phyloP scores from a whole-genome alignment of 2,888 invertebrate species.

The Stegana nigrithorax region DNA sequence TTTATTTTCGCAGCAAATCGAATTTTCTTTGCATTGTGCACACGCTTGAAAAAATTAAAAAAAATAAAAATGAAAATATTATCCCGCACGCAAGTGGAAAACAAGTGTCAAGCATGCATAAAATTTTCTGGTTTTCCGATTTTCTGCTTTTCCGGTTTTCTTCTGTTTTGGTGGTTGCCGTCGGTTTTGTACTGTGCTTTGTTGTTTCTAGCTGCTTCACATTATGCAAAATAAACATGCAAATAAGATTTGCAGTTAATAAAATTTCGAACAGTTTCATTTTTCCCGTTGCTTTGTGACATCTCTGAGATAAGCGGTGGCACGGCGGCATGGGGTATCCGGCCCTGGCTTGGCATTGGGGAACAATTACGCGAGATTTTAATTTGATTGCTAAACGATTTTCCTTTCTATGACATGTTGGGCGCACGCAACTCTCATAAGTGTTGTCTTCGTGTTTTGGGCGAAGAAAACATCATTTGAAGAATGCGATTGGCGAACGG shows the following conservation, averaged over 20 bases:
- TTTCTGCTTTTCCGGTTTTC: constrained; percentile 1
- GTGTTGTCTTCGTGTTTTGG: no score
- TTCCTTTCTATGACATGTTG: no score
- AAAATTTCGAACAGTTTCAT: constrained; percentile 54
- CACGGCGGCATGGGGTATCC: background rate
- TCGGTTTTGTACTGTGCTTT: constrained; percentile 3
- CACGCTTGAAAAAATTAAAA: background rate
- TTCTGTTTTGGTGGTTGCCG: constrained; percentile 33
- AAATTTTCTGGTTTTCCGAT: no score
- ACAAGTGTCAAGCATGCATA: no score
- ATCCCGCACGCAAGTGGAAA: no score
- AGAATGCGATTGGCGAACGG: no score
- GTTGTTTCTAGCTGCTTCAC: constrained; percentile 40
- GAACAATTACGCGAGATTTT: constrained; percentile 53
- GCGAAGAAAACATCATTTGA: no score
- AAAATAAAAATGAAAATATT: no score
- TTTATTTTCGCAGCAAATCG: constrained; percentile 35
- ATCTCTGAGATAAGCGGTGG: constrained; percentile 26
- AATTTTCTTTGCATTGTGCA: constrained; percentile 26
- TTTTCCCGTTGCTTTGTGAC: no score
- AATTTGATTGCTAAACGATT: constrained; percentile 56
- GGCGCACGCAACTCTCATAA: no score
- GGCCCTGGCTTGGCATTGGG: constrained; percentile 41
- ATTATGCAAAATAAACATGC: constrained; percentile 66
- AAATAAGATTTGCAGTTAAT: constrained; percentile 68